Evolutionary conservation across 2,797 vertebrate genomes (phyloP).

Genomic region (Chiloscyllium punctatum): DNA sequence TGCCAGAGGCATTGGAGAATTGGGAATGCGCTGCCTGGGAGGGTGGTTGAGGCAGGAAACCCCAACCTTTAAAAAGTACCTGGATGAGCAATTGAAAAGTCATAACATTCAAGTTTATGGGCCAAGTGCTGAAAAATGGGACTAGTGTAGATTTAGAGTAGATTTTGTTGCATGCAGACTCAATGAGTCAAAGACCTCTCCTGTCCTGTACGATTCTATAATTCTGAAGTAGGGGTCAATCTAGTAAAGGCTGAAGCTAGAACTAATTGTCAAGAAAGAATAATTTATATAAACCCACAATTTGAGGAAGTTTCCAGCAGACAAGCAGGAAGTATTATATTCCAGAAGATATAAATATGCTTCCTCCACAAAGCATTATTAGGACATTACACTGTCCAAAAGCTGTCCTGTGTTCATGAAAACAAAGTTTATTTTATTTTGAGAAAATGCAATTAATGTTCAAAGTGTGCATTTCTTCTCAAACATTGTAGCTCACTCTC

Average conservation of each 20-base stretch:
- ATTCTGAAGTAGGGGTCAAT: neutral
- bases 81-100: too few relatives aligned
- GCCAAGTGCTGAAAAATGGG: too few relatives aligned
- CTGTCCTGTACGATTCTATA: too few relatives aligned
- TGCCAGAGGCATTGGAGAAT: too few relatives aligned
- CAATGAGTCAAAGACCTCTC: too few relatives aligned
- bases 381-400: neutral
- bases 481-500: neutral
- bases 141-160: too few relatives aligned
- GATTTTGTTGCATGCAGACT: too few relatives aligned
- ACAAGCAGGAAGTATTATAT: neutral
- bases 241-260: neutral
- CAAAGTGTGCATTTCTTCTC: neutral
- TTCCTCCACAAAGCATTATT: neutral
- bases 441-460: neutral
- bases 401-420: neutral
- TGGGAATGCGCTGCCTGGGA: too few relatives aligned
- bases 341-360: neutral
- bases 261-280: neutral
- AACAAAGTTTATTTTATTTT: neutral
- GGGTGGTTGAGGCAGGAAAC: too few relatives aligned
- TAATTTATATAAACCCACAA: neutral
- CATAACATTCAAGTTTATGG: too few relatives aligned
- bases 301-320: neutral
- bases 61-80: too few relatives aligned